A percentile compares a stretch with the other conserved stretches of the same genome.
phyloP scores from a whole-genome alignment of 2,113 vertebrate species.

The Oostethus manadensis region DNA sequence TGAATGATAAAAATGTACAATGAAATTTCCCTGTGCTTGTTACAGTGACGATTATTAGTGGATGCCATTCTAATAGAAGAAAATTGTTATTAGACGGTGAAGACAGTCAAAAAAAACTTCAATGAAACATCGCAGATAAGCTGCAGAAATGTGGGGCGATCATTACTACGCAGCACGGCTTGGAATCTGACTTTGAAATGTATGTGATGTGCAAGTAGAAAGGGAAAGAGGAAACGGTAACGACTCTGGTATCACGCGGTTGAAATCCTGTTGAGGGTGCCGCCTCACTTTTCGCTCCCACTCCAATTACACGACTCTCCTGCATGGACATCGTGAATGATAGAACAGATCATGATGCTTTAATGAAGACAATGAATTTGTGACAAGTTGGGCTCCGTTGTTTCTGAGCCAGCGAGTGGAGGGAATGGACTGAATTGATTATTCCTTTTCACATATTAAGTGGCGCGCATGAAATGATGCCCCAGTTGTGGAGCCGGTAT shows the following conservation, averaged over 20 bases:
- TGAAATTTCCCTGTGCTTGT: no score
- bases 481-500: conserved; percentile 24
- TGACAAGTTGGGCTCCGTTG: conserved; percentile 42
- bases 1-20: no score
- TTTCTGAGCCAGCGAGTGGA: conserved; percentile 36
- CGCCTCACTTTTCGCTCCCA: conserved; percentile 45
- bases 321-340: conserved; percentile 65
- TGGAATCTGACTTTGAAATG: conserved; percentile 64
- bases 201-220: conserved; percentile 60
- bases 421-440: conserved; percentile 30
- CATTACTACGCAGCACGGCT: conserved; percentile 58
- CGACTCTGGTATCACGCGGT: conserved; percentile 47
- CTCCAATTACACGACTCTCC: conserved; percentile 64
- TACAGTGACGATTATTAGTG: no score
- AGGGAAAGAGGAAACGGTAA: conserved; percentile 54
- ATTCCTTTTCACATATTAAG: conserved; percentile 34
- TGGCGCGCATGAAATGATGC: conserved; percentile 22
- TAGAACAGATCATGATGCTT: conserved; percentile 64
- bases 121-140: conserved; percentile 47
- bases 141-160: conserved; percentile 57
- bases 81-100: conserved; percentile 24
- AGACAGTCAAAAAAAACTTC: conserved; percentile 26
- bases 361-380: conserved; percentile 59
- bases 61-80: conserved; percentile 14
- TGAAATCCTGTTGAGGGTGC: conserved; percentile 46